Conservation (phyloP, 1,140 invertebrate genomes). For the Brachionus angularis region DNA sequence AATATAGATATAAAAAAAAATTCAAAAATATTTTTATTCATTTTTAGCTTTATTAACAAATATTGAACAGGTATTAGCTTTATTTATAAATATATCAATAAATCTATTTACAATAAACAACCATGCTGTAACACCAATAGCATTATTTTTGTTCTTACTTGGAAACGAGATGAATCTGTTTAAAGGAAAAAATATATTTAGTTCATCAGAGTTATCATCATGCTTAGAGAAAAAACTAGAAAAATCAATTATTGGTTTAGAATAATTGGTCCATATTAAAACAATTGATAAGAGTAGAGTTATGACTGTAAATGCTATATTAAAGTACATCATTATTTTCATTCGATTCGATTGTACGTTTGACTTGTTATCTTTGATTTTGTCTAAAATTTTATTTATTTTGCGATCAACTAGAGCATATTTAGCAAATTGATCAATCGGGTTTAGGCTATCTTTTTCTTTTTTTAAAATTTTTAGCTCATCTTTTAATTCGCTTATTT, state of each 20-base stretch:
- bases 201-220: background rate
- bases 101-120: conserved; percentile 30
- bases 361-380: conserved; percentile 16
- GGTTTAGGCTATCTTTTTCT: background rate
- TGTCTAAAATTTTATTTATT: conserved; percentile 29
- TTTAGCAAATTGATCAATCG: conserved; percentile 41
- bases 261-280: conserved; percentile 39
- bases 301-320: conserved; percentile 4
- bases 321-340: conserved; percentile 29
- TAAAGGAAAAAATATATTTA: conserved; percentile 13
- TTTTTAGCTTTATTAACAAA: no score
- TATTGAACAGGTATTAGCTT: no score
- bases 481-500: background rate
- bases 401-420: conserved; percentile 32
- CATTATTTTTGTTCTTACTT: background rate
- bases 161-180: conserved; percentile 28
- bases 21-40: no score
- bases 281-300: background rate
- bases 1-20: no score
- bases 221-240: background rate
- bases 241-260: conserved; percentile 36
- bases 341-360: conserved; percentile 4
- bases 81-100: conserved; percentile 24
- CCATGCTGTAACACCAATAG: conserved; percentile 37
- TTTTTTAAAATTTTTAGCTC: background rate